phyloP scores from a whole-genome alignment of 2,888 invertebrate genomes.

The Zaprionus obscuricornis region DNA sequence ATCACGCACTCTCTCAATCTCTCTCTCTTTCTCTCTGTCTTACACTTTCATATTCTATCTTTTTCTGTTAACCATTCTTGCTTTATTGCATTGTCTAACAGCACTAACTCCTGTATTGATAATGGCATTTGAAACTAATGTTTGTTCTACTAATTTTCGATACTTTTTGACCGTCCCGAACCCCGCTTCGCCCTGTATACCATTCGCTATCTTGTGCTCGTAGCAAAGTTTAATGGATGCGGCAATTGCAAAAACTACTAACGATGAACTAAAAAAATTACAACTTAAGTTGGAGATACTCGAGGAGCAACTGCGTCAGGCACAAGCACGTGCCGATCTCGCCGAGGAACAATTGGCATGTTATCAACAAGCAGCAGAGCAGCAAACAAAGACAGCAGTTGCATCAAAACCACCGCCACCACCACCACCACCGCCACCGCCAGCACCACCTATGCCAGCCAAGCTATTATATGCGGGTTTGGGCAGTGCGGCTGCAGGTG shows the following conservation, averaged over 20 bases:
- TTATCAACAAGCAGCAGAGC: slow-evolving; percentile 60
- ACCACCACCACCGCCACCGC: slow-evolving; percentile 73
- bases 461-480: slow-evolving; percentile 68
- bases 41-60: not conserved
- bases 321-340: slow-evolving; percentile 84
- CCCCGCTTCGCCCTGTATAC: slow-evolving; percentile 27
- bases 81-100: not conserved
- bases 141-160: slow-evolving; percentile 79
- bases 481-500: slow-evolving; percentile 24
- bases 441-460: slow-evolving; percentile 80
- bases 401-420: slow-evolving; percentile 74
- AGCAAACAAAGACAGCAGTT: slow-evolving; percentile 34
- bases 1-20: slow-evolving; percentile 20
- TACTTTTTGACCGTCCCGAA: slow-evolving; percentile 29
- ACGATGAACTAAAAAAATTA: slow-evolving; percentile 85
- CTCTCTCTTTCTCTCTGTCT: slow-evolving; percentile 3
- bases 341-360: slow-evolving; percentile 84
- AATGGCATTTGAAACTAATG: slow-evolving; percentile 44
- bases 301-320: slow-evolving; percentile 85
- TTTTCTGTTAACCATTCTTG: not conserved
- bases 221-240: slow-evolving; percentile 85
- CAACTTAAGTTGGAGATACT: slow-evolving; percentile 85
- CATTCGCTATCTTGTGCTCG: slow-evolving; percentile 58
- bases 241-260: slow-evolving; percentile 84
- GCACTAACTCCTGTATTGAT: slow-evolving; percentile 48